phyloP scores from a whole-genome alignment of 2,888 invertebrate species.

The Epirrhoe alternata region DNA sequence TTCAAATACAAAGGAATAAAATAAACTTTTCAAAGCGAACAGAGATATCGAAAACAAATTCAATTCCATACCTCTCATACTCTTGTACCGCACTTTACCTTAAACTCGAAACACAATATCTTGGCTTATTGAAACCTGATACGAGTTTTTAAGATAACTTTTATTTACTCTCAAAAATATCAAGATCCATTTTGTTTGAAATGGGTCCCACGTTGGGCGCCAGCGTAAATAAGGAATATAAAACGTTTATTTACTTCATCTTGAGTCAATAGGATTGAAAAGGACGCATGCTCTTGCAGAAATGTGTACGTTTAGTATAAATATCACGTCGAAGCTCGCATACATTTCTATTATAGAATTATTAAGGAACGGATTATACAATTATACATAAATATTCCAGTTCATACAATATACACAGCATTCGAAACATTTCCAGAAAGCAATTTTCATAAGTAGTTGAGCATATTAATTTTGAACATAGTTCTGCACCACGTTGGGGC shows the following conservation, averaged over 20 bases:
- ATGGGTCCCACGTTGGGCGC: conserved; percentile 53
- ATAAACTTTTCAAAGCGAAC: conserved; percentile 26
- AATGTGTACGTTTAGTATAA: neutral
- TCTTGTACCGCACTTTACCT: conserved; percentile 31
- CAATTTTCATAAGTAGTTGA: neutral
- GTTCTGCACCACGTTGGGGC: conserved; percentile 30
- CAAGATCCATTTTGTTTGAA: conserved; percentile 47
- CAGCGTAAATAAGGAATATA: conserved; percentile 47
- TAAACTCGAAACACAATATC: conserved; percentile 42
- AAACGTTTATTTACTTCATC: conserved; percentile 45
- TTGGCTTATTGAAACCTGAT: conserved; percentile 45
- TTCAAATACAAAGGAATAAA: conserved; percentile 7
- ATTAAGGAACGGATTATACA: neutral
- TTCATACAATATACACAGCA: neutral
- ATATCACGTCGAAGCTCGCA: neutral
- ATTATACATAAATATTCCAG: neutral
- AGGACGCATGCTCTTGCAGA: conserved; percentile 19
- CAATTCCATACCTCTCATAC: conserved; percentile 31
- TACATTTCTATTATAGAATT: neutral
- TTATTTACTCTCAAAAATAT: conserved; percentile 43
- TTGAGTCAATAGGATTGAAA: conserved; percentile 28
- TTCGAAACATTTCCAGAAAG: neutral
- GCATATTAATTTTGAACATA: conserved; percentile 7
- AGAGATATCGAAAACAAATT: conserved; percentile 32
- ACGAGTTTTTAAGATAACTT: conserved; percentile 44